These are phyloP conservation scores for Chymomyza costata DNA, from an alignment of 1,140 invertebrate genomes.

Conservation along the genomic window DNA sequence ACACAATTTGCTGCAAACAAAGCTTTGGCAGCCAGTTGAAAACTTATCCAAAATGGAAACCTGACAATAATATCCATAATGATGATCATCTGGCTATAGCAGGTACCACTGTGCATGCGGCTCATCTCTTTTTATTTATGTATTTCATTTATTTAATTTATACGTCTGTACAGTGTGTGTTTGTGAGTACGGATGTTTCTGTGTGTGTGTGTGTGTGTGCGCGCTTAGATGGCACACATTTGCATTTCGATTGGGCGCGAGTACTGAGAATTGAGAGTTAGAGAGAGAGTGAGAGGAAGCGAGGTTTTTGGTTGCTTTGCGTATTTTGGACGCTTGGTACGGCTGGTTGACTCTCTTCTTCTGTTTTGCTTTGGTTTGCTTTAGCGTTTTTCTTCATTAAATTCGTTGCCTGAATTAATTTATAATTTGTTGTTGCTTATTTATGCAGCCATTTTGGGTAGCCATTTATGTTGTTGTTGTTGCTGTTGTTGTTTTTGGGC, in stretches of 20 bases:
- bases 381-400: constrained; percentile 65
- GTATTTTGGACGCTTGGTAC: no score
- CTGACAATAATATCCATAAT: no score
- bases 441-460: constrained; percentile 33
- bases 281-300: no score
- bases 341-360: no score
- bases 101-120: no score
- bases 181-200: constrained; percentile 21
- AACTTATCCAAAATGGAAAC: no score
- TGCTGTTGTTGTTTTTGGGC: constrained; percentile 16
- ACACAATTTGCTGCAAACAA: no score
- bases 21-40: no score
- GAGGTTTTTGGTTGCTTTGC: constrained; percentile 23
- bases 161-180: constrained; percentile 34
- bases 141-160: constrained; percentile 71
- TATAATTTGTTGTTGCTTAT: constrained; percentile 68
- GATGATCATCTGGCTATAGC: no score
- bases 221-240: constrained; percentile 30
- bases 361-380: constrained; percentile 24
- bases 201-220: constrained; percentile 2
- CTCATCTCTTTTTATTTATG: constrained; percentile 47
- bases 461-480: constrained; percentile 5
- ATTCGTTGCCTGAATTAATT: constrained; percentile 64
- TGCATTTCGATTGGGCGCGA: no score
- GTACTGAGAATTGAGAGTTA: no score